These are phyloP conservation scores for Epinotia bilunana DNA, from an alignment of 2,888 invertebrate species.

Conservation along the genomic window DNA sequence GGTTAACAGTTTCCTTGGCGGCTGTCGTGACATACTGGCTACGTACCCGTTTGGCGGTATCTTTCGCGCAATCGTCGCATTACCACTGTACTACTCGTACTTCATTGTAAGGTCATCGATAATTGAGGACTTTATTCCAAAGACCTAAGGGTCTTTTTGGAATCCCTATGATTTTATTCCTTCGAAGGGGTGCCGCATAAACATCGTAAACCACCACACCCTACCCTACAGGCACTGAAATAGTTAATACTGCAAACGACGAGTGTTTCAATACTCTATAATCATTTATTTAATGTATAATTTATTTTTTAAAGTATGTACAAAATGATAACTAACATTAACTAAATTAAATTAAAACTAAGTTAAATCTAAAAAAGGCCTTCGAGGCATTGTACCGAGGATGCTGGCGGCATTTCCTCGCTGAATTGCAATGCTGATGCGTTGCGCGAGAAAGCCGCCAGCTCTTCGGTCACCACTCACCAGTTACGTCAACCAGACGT, in stretches of 20 bases:
- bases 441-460: too few species aligned
- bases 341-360: too few species aligned
- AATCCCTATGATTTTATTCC: background rate
- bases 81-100: conserved; percentile 35
- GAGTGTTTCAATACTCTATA: background rate
- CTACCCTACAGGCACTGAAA: conserved; percentile 8
- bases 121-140: background rate
- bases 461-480: too few species aligned
- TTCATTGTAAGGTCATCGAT: conserved; percentile 16
- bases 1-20: conserved; percentile 33
- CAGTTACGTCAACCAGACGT: too few species aligned
- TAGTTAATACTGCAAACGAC: conserved; percentile 2
- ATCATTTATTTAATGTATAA: too few species aligned
- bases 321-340: too few species aligned
- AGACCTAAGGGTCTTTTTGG: background rate
- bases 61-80: conserved; percentile 55
- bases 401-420: too few species aligned
- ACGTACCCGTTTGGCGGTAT: conserved; percentile 47
- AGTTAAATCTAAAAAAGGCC: too few species aligned
- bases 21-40: conserved; percentile 52
- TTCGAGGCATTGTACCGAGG: too few species aligned
- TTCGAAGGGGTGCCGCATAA: background rate
- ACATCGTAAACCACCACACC: conserved; percentile 16
- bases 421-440: too few species aligned
- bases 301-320: too few species aligned